Base-by-base conservation (phyloP, 2,113 vertebrate genomes). In the Phyllostomus hastatus region DNA sequence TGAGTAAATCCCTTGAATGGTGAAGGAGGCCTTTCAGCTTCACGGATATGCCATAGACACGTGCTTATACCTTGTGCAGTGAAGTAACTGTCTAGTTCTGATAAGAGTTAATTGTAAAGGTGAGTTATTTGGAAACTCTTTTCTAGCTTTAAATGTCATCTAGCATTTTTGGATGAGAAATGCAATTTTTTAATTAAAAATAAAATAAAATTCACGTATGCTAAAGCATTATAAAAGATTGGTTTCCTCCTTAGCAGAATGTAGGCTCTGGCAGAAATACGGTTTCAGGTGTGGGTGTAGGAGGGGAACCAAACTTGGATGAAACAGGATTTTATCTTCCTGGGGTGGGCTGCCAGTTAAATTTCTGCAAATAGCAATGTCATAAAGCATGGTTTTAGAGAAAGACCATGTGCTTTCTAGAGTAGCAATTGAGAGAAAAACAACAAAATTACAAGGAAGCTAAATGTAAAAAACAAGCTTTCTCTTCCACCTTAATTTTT, bases 201-300 rank as follows among this genome's bases (percentile, higher is more conserved):
- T 97, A 97, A 97, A 98, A 98, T 98, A 97, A 97, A 98, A 98
- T 97, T 96, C 97, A 97, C 97, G 97, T 98, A 98, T 97, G 97
- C 97, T 97, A 95, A 97, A 97, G 93, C 95, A 97, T 97, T 97
- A 97, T 97, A 97, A 98, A 97, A 97, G 97, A 97, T 92, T 96
- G 81, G 97, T 98, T 98, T 98, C 96, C 92, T 97, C 91, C 97
- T 96, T 94, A 98, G 97, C 97, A 98, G 97, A 97, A 97, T 97
- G 97, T 93, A 93, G 93, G 70, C 97, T 98, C 94, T 98, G 97
- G 97, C 97, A 98, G 97, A 97, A 97, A 98, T 97, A 96, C 15
- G 87, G 95, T 94, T 97, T 98, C 97, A 98, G 97, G 97, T 98
- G 97, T 98, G 97, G 97, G 97, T 97, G 97, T 98, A 98, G 97